Conservation (phyloP, 2,113 vertebrate species). For the Alligator sinensis region DNA sequence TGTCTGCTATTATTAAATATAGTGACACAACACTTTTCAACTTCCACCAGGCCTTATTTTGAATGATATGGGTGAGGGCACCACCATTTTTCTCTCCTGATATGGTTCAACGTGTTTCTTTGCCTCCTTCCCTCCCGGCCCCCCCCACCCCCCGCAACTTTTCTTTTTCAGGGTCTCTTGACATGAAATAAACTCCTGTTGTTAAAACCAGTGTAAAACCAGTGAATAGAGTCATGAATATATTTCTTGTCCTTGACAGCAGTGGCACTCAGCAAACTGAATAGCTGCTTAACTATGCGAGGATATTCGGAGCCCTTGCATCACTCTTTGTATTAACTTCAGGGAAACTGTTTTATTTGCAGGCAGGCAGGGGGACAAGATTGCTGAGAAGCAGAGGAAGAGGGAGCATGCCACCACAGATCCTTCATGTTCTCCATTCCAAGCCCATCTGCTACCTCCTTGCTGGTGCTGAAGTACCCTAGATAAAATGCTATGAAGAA, state of each 20-base stretch:
- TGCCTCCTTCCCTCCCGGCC: constrained; percentile 13
- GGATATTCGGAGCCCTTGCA: background rate
- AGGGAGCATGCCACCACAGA: background rate
- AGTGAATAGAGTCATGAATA: constrained; percentile 27
- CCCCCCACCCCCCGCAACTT: background rate
- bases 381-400: background rate
- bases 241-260: constrained; percentile 63
- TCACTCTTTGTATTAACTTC: constrained; percentile 29
- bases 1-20: background rate
- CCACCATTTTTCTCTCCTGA: background rate
- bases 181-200: constrained; percentile 24
- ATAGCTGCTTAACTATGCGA: constrained; percentile 35
- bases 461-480: background rate
- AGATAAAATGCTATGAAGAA: background rate
- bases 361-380: background rate
- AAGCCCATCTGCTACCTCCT: background rate
- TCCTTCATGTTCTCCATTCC: background rate
- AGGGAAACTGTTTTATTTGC: constrained; percentile 21
- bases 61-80: background rate
- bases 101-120: background rate
- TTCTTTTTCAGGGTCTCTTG: constrained; percentile 47
- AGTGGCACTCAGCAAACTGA: constrained; percentile 42
- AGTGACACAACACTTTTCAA: background rate
- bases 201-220: constrained; percentile 42
- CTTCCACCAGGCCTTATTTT: constrained; percentile 4